Base-by-base conservation (phyloP, 2,113 vertebrate genomes). In the Microcebus tavaratra region DNA sequence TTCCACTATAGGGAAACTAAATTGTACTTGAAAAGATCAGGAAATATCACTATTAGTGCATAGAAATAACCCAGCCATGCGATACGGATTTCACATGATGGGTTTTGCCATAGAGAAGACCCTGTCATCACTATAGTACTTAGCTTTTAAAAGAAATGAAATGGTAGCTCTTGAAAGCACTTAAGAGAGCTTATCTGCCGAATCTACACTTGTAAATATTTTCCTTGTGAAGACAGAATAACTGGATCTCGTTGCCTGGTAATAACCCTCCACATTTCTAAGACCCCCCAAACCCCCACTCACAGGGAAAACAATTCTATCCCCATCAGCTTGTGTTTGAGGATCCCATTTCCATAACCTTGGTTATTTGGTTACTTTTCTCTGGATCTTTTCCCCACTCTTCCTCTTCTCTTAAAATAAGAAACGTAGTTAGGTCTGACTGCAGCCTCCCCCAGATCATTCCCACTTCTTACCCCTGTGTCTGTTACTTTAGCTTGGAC, bases 131-230 rank as follows among this genome's bases (percentile, higher is more conserved):
- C 79, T 80, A 36, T 2, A 86, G 34, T 80, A 50, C 85, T 96
- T 95, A 95, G 92, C 86, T 94, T 94, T 95, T 50, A 65, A 91
- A 96, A 84, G 76, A 94, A 94, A 86, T 91, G 72, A 94, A 94
- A 88, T 91, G 78, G 88, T 57, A 86, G 67, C 63, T 57, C 42
- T 68, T 80, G 50, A 89, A 82, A 91, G 91, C 70, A 72, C 70
- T 75, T 92, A 92, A 21, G 50, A 85, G 45, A 83, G 57, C 68
- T 88, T 95, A 92, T 93, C 96, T 93, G 53, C 89, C 80, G 89
- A 73, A 93, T 94, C 75, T 92, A 72, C 4, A 55, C 42, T 84
- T 93, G 53, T 76, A 95, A 91, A 96, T 83, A 84, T 93, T 75
- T 70, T 78, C 29, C 27, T 81, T 88, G 57, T 78, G 36, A 84